phyloP scores from a whole-genome alignment of 2,797 vertebrate species.

The Sebastolobus altivelis region DNA sequence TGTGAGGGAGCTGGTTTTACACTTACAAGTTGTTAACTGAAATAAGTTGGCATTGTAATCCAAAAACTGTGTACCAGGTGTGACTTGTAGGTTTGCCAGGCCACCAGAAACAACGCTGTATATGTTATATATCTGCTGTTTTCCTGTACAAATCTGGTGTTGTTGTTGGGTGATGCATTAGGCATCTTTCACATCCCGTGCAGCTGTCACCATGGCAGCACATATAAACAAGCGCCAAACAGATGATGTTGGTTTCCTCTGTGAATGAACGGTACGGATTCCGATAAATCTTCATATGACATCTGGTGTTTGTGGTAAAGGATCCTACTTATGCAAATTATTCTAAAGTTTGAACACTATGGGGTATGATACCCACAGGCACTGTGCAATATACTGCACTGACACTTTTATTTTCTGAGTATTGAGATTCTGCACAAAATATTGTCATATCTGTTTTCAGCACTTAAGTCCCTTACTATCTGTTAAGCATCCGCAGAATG shows the following conservation, averaged over 20 bases:
- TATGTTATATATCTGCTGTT: neutral
- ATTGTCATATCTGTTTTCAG: neutral
- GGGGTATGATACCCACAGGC: neutral
- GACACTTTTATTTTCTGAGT: neutral
- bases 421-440: neutral
- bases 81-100: neutral
- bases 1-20: neutral
- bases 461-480: neutral
- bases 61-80: neutral
- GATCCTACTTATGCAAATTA: neutral
- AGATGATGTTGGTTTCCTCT: neutral
- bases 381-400: neutral
- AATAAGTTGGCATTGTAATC: neutral
- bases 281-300: neutral
- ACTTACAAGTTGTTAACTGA: neutral
- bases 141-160: conserved; percentile 12
- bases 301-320: neutral
- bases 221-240: conserved; percentile 25
- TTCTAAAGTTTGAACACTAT: neutral
- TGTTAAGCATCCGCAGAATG: neutral
- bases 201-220: conserved; percentile 36
- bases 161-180: neutral
- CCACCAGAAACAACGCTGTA: neutral
- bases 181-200: conserved; percentile 4
- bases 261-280: rapidly evolving